Percentiles rank a stretch among this genome's conserved stretches.
Conservation (phyloP, 2,797 vertebrate genomes). For the Enteromius afrohamiltoni region DNA sequence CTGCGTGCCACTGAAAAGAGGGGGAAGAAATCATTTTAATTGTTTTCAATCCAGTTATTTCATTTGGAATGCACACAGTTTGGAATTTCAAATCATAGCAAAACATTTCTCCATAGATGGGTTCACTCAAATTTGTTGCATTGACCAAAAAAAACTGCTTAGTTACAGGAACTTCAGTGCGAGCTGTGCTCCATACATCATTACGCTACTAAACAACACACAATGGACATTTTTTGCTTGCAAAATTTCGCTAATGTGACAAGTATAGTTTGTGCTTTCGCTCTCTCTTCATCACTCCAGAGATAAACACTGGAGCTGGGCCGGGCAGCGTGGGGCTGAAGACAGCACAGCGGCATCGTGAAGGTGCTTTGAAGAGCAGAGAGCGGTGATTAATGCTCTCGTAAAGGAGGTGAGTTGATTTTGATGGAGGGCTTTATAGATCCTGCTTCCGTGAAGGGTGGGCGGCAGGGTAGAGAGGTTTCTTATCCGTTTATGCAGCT, state of each 20-base stretch:
- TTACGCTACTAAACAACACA: not conserved
- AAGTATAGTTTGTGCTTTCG: not conserved
- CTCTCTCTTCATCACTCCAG: slow-evolving; percentile 6
- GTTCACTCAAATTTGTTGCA: not conserved
- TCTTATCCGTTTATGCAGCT: slow-evolving; percentile 75
- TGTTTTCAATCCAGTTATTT: not conserved
- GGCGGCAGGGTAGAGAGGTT: slow-evolving; percentile 63
- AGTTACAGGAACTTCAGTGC: not conserved
- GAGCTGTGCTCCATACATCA: not conserved
- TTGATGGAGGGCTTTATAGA: slow-evolving; percentile 82
- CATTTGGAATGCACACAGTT: not conserved
- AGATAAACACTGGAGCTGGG: not conserved
- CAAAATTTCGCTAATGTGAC: not conserved
- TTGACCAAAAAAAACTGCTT: too few species aligned
- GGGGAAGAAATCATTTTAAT: not conserved
- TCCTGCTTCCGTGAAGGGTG: slow-evolving; percentile 75
- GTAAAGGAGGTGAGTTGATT: slow-evolving; percentile 74
- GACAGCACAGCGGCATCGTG: slow-evolving; percentile 72
- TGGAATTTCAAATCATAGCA: not conserved
- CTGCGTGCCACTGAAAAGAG: not conserved
- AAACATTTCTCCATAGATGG: not conserved
- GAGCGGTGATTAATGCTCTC: slow-evolving; percentile 77
- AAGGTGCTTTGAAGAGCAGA: slow-evolving; percentile 81
- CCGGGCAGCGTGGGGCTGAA: slow-evolving; percentile 21
- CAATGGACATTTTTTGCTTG: not conserved